A percentile compares a stretch with the other conserved stretches of the same genome.
Evolutionary conservation across 2,888 invertebrate species (phyloP).

Genomic region (Pseudeuparius sepicola): DNA sequence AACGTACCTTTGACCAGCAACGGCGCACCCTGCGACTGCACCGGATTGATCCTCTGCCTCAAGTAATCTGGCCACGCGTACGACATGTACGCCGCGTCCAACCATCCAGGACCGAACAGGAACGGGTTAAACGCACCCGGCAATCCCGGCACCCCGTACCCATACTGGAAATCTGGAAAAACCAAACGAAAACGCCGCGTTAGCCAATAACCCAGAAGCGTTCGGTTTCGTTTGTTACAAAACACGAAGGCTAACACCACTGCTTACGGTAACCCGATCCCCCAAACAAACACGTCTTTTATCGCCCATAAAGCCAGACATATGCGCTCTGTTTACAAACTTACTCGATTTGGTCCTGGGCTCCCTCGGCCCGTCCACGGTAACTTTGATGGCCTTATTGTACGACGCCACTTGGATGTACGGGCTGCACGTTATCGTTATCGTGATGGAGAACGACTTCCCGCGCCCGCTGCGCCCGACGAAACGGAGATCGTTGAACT

Average conservation of each 20-base stretch:
- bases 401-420: constrained; percentile 84
- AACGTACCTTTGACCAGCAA: too few species aligned
- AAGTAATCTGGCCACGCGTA: constrained; percentile 65
- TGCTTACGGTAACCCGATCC: too few species aligned
- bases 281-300: too few species aligned
- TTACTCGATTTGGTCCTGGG: constrained; percentile 95
- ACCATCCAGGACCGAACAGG: constrained; percentile 65
- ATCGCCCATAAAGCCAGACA: too few species aligned
- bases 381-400: constrained; percentile 96
- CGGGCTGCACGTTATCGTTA: constrained; percentile 73
- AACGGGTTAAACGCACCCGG: constrained; percentile 69
- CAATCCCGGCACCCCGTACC: constrained; percentile 49
- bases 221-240: too few species aligned
- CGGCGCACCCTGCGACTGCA: constrained; percentile 28
- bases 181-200: too few species aligned
- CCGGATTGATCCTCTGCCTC: constrained; percentile 45
- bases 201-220: constrained; percentile 4
- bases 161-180: constrained; percentile 66
- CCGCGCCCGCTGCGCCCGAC: constrained; percentile 96
- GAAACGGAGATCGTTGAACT: constrained; percentile 96
- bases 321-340: too few species aligned
- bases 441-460: constrained; percentile 91
- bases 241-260: too few species aligned
- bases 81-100: constrained; percentile 75
- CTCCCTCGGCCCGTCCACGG: constrained; percentile 97